A percentile compares a stretch with the other conserved stretches of the same genome.
Conservation (phyloP, 1,140 invertebrate species). For the Lordiphosa clarofinis region DNA sequence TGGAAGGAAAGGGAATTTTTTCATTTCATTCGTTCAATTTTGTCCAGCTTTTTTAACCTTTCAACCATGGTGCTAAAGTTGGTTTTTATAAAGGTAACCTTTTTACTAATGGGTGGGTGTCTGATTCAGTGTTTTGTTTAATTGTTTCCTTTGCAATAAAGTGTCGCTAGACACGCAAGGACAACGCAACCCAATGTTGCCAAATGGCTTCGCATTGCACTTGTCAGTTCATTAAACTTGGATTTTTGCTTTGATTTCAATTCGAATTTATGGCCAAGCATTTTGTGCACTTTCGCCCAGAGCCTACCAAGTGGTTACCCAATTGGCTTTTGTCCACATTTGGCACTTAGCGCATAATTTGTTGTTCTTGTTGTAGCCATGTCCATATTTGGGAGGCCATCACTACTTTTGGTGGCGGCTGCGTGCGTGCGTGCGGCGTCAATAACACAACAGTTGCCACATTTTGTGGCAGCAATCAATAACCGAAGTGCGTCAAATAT, state of each 20-base stretch:
- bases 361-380: conserved; percentile 57
- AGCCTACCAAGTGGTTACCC: conserved; percentile 40
- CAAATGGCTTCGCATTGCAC: conserved; percentile 40
- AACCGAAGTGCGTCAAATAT: conserved; percentile 68
- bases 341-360: conserved; percentile 62
- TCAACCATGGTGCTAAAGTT: too few species aligned
- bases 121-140: conserved; percentile 49
- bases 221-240: conserved; percentile 66
- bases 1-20: too few species aligned
- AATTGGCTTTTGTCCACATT: conserved; percentile 44
- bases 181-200: conserved; percentile 45
- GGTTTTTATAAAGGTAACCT: neutral
- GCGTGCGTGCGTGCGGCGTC: conserved; percentile 47
- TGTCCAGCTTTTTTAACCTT: too few species aligned
- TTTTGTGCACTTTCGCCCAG: conserved; percentile 51
- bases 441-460: conserved; percentile 57
- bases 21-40: too few species aligned
- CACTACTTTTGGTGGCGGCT: conserved; percentile 39
- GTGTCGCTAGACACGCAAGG: conserved; percentile 65
- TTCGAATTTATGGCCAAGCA: conserved; percentile 36
- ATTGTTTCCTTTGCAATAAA: conserved; percentile 52
- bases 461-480: conserved; percentile 75
- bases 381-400: conserved; percentile 41
- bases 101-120: conserved; percentile 32
- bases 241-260: conserved; percentile 52